A percentile compares a stretch with the other conserved stretches of the same genome.
Evolutionary conservation across 2,113 vertebrate genomes (phyloP).

Genomic region (Anguilla japonica): DNA sequence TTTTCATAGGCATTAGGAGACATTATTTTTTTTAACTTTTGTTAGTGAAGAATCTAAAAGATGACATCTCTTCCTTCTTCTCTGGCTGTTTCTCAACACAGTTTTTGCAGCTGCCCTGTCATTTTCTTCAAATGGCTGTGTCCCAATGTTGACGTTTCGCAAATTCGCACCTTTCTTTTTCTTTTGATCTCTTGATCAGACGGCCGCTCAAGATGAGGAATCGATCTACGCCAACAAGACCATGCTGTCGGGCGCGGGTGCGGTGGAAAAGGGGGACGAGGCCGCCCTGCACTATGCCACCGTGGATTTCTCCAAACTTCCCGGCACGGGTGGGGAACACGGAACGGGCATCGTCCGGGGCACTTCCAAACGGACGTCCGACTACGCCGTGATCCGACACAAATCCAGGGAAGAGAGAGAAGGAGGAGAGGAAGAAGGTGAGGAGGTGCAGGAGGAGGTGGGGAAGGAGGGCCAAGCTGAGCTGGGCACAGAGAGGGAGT

Average conservation of each 20-base stretch:
- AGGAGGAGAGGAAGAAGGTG: not conserved
- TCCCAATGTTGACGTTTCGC: too few species aligned
- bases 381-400: not conserved
- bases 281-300: not conserved
- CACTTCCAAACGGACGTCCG: not conserved
- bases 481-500: not conserved
- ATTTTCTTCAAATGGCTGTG: too few species aligned
- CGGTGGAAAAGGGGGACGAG: not conserved
- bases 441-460: not conserved
- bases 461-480: not conserved
- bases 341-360: not conserved
- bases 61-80: too few species aligned
- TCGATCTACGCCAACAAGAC: too few species aligned
- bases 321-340: too few species aligned
- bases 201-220: too few species aligned
- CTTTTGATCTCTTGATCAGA: not conserved
- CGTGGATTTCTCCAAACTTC: not conserved
- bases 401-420: not conserved
- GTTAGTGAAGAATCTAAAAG: too few species aligned
- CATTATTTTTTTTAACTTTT: not conserved
- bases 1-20: too few species aligned
- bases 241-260: not conserved
- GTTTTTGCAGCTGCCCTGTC: too few species aligned
- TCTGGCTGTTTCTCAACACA: too few species aligned
- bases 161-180: not conserved